Base-by-base conservation (phyloP, 1,140 invertebrate genomes). In the Trichomalopsis sarcophagae region DNA sequence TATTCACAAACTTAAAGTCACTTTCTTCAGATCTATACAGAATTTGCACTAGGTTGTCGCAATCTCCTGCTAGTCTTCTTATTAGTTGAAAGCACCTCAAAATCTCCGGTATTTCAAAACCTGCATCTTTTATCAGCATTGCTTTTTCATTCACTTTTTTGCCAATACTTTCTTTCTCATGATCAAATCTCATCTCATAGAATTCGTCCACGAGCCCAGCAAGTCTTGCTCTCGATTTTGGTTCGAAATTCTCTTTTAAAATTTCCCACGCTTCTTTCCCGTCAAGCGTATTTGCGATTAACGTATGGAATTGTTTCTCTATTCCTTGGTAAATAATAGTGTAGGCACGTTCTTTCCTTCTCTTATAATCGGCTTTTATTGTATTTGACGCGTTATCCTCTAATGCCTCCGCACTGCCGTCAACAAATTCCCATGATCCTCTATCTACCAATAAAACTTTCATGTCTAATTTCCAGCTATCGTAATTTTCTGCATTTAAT, bases 161-260 rank as follows among this genome's bases (percentile, higher is more conserved):
- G 21, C 73, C 73, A 6, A 74, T 21, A 1, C 33, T 74, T 40
- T 74, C 73, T 74, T 74, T 33, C 2, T 74, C 33, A 17, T 2
- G 73, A n/a, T 74, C 40, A 40, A 74, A 40, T 7, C 17, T 74
- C 30, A 74, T 36, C 2, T 74, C 73, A 17, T 74, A 74, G 21
- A 74, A 74, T 40, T 74, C 73, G 17, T 74, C 73, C 2, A 74
- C 2, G 7, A 74, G 73, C 5, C 73, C 73, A 5, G 73, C 73
- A 40, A 74, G 73, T 4, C 73, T 2, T 40, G 33, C 73, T n/a
- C 73, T 6, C 6, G 73, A 74, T n/a, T 74, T 74, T 7, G 33
- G 73, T 7, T 74, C 73, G 17, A 74, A 74, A 74, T 75, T 75
- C 33, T 36, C 73, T 14, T 40, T 36, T 21, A 75, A 75, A 33